A percentile compares a stretch with the other conserved stretches of the same genome.
Evolutionary conservation across 2,888 invertebrate genomes (phyloP).

Genomic region (Aproaerema taeniolella): DNA sequence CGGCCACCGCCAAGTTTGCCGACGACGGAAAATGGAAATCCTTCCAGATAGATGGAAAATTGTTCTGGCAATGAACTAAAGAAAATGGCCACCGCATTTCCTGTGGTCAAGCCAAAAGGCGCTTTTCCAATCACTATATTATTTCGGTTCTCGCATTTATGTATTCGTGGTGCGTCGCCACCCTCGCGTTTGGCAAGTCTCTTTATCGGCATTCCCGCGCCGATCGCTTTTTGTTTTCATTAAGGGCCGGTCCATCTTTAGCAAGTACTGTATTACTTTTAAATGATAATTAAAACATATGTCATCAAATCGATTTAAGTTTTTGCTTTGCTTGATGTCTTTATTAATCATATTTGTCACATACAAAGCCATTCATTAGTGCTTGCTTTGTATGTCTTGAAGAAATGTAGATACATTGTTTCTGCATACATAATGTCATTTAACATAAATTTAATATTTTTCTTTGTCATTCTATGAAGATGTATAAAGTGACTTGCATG

Average conservation of each 20-base stretch:
- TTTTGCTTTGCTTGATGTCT: too few species aligned
- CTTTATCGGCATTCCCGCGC: conserved; percentile 27
- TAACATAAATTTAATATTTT: too few species aligned
- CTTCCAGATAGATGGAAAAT: conserved; percentile 62
- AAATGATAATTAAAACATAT: too few species aligned
- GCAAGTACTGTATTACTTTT: too few species aligned
- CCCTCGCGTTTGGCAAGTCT: conserved; percentile 25
- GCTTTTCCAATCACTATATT: conserved; percentile 59
- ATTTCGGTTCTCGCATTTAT: conserved; percentile 41
- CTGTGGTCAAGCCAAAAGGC: conserved; percentile 73
- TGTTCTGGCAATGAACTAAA: conserved; percentile 62
- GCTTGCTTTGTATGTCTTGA: too few species aligned
- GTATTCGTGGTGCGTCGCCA: conserved; percentile 45
- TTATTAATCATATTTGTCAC: too few species aligned
- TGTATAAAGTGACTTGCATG: too few species aligned
- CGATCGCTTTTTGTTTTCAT: conserved; percentile 31
- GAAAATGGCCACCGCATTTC: conserved; percentile 68
- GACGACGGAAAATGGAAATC: conserved; percentile 61
- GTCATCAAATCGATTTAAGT: too few species aligned
- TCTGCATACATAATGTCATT: too few species aligned
- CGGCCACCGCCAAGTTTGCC: conserved; percentile 51
- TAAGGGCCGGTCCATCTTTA: conserved; percentile 12
- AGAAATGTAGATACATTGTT: too few species aligned
- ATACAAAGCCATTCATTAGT: too few species aligned
- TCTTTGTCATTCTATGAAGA: too few species aligned